Conservation (phyloP, 2,113 vertebrate species). For the Saiga tatarica region DNA sequence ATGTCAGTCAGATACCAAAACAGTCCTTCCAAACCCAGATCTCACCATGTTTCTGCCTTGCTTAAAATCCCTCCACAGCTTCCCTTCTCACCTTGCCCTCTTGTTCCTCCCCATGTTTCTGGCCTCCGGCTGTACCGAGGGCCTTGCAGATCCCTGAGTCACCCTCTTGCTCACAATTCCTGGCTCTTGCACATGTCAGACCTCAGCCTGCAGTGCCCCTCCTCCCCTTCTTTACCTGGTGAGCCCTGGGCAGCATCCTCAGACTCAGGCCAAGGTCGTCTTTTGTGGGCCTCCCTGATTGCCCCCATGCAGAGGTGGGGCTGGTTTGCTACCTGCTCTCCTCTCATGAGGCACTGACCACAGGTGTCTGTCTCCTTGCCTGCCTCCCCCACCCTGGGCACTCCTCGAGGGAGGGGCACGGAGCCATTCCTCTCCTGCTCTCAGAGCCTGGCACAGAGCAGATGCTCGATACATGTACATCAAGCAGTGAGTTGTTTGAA, state of each 20-base stretch:
- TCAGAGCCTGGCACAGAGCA: background rate
- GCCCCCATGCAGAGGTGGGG: background rate
- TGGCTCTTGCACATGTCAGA: background rate
- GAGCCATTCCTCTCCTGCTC: background rate
- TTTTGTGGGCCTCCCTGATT: background rate
- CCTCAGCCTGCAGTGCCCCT: background rate
- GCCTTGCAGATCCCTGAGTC: background rate
- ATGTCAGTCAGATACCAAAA: background rate
- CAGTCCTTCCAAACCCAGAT: background rate
- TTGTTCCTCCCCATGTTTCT: background rate
- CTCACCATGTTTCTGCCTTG: background rate
- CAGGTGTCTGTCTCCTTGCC: background rate
- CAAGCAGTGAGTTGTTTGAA: background rate
- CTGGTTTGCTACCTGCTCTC: background rate
- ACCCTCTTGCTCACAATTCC: constrained; percentile 15
- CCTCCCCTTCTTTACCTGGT: background rate
- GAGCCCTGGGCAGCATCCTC: background rate
- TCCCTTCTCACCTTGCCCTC: background rate
- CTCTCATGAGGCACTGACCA: background rate
- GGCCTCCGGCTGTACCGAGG: background rate
- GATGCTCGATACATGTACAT: background rate
- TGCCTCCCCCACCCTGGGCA: background rate
- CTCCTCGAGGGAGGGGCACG: background rate
- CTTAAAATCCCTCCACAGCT: background rate
- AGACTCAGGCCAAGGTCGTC: background rate